Percentiles rank a stretch among this genome's conserved stretches.
Conservation (phyloP, 2,888 invertebrate species). For the Cheilosia soror region DNA sequence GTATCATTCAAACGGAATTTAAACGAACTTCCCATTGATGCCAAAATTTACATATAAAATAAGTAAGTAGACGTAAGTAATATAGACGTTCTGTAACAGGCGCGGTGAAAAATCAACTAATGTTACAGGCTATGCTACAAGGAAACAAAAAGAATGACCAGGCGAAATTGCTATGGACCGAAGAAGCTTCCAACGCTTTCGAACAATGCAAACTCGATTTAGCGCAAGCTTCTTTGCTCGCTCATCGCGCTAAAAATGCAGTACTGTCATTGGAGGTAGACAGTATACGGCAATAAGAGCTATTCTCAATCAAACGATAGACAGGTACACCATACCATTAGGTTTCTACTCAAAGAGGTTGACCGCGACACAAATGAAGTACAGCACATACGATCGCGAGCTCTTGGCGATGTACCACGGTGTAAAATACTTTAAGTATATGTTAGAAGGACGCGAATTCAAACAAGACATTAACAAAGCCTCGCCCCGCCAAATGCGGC, state of each 20-base stretch:
- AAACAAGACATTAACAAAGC: constrained; percentile 8
- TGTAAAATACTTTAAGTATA: neutral
- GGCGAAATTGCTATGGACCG: constrained; percentile 1
- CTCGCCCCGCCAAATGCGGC: constrained; percentile 5
- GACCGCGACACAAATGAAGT: neutral
- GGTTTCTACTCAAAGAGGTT: neutral
- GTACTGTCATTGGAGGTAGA: constrained; percentile 3
- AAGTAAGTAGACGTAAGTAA: no score
- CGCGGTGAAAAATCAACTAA: no score
- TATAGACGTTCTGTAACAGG: no score
- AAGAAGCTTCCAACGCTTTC: constrained; percentile 1
- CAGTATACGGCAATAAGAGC: neutral
- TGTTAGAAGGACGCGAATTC: neutral
- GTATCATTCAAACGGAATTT: no score
- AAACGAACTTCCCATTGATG: no score
- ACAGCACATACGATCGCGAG: neutral
- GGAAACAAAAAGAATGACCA: neutral
- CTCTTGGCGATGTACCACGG: neutral
- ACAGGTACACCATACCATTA: constrained; percentile 6
- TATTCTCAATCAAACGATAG: constrained; percentile 2
- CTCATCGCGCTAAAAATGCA: constrained; percentile 1
- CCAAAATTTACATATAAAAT: no score
- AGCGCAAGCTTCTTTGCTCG: neutral
- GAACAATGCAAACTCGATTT: constrained; percentile 3
- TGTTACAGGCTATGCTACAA: neutral